A percentile compares a stretch with the other conserved stretches of the same genome.
phyloP scores from a whole-genome alignment of 2,888 invertebrate genomes.

The Hipparchia semele region DNA sequence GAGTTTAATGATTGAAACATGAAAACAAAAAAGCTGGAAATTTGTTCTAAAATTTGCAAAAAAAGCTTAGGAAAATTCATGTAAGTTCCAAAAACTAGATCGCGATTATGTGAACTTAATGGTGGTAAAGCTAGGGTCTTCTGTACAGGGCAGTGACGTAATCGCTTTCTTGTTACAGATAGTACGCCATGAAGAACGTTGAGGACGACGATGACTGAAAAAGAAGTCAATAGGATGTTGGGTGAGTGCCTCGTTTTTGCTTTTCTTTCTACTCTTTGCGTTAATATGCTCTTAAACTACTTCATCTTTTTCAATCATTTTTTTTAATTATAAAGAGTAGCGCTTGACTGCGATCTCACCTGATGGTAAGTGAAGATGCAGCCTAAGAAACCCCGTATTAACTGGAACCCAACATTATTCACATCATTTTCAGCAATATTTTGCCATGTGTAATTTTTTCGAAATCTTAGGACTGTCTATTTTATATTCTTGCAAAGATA shows the following conservation, averaged over 20 bases:
- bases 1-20: background rate
- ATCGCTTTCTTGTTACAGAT: slow-evolving; percentile 43
- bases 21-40: too few species aligned
- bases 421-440: too few species aligned
- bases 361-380: too few species aligned
- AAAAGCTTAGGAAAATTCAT: too few species aligned
- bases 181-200: slow-evolving; percentile 64
- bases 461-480: too few species aligned
- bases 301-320: too few species aligned
- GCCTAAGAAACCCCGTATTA: too few species aligned
- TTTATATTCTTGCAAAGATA: too few species aligned
- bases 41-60: too few species aligned
- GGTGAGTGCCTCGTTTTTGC: slow-evolving; percentile 57
- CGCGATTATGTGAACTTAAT: background rate
- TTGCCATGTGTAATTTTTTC: too few species aligned
- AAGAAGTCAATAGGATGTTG: slow-evolving; percentile 77
- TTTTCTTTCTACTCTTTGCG: slow-evolving; percentile 1
- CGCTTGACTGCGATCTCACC: too few species aligned
- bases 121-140: background rate
- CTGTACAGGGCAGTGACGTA: slow-evolving; percentile 1
- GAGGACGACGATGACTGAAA: slow-evolving; percentile 78
- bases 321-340: background rate
- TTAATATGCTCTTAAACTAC: background rate
- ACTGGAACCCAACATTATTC: too few species aligned
- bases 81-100: background rate